phyloP scores from a whole-genome alignment of 1,140 invertebrate species.

The Drosophila hydei region DNA sequence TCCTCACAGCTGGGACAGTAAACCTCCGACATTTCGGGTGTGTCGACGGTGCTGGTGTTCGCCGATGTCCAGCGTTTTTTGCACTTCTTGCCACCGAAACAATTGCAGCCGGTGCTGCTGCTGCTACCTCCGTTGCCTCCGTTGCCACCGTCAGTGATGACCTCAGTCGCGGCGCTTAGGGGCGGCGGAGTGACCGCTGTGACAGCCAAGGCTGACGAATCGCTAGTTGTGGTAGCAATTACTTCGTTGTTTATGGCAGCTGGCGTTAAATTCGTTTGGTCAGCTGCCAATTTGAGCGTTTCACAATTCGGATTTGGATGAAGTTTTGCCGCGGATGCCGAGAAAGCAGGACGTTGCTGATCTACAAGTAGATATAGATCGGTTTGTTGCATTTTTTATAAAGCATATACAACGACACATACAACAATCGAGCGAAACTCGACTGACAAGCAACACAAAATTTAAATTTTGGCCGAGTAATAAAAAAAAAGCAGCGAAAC shows the following conservation, averaged over 20 bases:
- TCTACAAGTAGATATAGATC: conserved; percentile 84
- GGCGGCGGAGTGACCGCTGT: conserved; percentile 71
- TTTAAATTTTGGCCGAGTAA: conserved; percentile 47
- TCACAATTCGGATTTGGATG: conserved; percentile 79
- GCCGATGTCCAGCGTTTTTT: conserved; percentile 81
- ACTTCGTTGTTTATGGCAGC: conserved; percentile 23
- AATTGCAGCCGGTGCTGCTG: conserved; percentile 78
- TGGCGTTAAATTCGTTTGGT: conserved; percentile 18
- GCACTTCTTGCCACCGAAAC: conserved; percentile 83
- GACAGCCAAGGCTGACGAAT: conserved; percentile 28
- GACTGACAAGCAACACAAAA: conserved; percentile 63
- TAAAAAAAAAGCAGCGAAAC: conserved; percentile 21
- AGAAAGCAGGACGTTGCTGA: conserved; percentile 84
- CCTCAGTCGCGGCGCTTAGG: conserved; percentile 67
- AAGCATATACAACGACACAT: conserved; percentile 74
- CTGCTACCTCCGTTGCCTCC: conserved; percentile 77
- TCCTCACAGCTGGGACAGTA: conserved; percentile 84
- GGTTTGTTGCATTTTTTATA: conserved; percentile 57
- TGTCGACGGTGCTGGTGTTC: conserved; percentile 57
- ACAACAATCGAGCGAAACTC: conserved; percentile 44
- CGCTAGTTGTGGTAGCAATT: conserved; percentile 6
- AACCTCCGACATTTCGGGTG: conserved; percentile 84
- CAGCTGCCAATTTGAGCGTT: conserved; percentile 48
- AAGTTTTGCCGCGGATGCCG: conserved; percentile 82
- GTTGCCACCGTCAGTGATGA: conserved; percentile 71